Evolutionary conservation across 2,888 invertebrate species (phyloP), one percentile per base, ranked within the genome.

Genomic region (Thereva nobilitata): DNA sequence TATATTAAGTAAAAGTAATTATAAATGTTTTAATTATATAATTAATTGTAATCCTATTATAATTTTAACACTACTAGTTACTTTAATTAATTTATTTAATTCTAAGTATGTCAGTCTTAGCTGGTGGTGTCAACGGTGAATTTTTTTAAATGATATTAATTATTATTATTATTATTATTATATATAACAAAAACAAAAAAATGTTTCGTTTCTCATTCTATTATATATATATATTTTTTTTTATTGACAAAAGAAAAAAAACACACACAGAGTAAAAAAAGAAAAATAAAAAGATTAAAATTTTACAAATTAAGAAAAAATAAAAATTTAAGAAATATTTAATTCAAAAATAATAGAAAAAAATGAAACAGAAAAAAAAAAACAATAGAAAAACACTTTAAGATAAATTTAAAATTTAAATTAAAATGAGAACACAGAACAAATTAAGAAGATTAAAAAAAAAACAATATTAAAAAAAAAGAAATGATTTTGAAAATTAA

Each of bases 51-150:
- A 71, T 73, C 72, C 71, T 73, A 72, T 71, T 69, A 71, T 73
- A 65, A 71, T 73, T 67, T 72, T 71, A 70, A 71, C 70, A 71
- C 69, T 73, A 70, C 70, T 73, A 73, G 73, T 72, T 73, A 71
- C 68, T 70, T 70, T 73, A 71, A 70, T 68, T 70, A 73, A 73
- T 69, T 71, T 71, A 71, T 71, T 72, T 71, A 63, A 47, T 53
- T 41, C 59, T 55, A 50, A 67, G 57, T 67, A 64, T 52, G 65
- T 44, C 61, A 56, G 47, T 66, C 56, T 63, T 66, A 67, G 65
- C 54, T 69, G 56, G 67, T 69, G 70, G 67, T 70, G 68, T 64
- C 70, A 70, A 64, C 70, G 70, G 68, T 70, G 70, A 70, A 69
- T 61, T 55, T 35, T 47, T 8, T 42, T 42, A 42, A 42, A 42